Percentiles rank a stretch among this genome's conserved stretches.
Evolutionary conservation across 2,113 vertebrate genomes (phyloP).

Genomic region (Passerina amoena): DNA sequence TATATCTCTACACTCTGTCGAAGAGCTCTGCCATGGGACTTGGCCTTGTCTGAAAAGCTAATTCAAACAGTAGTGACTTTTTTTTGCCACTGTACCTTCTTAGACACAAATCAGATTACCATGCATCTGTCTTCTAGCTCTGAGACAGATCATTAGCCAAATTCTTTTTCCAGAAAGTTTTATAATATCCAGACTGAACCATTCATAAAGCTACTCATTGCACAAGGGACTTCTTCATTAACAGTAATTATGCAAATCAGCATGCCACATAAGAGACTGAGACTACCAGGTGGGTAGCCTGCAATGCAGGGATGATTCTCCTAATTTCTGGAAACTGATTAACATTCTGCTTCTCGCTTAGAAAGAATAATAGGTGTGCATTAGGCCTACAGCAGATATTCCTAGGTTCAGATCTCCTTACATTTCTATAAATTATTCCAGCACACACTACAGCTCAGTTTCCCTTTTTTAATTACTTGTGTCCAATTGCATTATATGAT

Average conservation of each 20-base stretch:
- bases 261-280: not conserved
- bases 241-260: constrained; percentile 1
- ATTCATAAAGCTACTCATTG: not conserved
- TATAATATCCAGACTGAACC: not conserved
- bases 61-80: not conserved
- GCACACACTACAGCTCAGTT: not conserved
- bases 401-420: not conserved
- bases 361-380: not conserved
- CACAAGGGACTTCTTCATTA: not conserved
- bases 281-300: not conserved
- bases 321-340: constrained; percentile 6
- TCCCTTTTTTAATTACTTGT: not conserved
- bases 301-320: not conserved
- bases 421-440: not conserved
- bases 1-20: not conserved
- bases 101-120: not conserved
- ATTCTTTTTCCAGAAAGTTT: not conserved
- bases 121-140: not conserved
- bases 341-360: not conserved
- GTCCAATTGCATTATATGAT: not conserved
- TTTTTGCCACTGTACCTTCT: not conserved
- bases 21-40: not conserved
- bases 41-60: not conserved
- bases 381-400: not conserved
- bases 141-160: not conserved